A percentile compares a stretch with the other conserved stretches of the same genome.
phyloP scores from a whole-genome alignment of 2,113 vertebrate species.

The Platichthys flesus region DNA sequence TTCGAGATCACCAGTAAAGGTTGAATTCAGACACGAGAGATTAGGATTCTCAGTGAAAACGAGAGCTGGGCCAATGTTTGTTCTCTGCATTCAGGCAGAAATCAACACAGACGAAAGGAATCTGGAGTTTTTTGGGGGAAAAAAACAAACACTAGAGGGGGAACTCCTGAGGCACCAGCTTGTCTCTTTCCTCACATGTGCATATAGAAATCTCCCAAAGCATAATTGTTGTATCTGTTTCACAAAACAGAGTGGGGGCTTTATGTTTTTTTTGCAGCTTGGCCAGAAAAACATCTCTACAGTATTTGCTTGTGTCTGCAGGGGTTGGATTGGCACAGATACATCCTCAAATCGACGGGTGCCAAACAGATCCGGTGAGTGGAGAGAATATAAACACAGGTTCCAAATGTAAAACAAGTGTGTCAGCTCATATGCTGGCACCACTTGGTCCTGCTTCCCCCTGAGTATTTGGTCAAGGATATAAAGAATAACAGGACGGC shows the following conservation, averaged over 20 bases:
- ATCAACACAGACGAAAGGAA: no score
- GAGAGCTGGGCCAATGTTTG: no score
- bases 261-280: neutral
- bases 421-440: constrained; percentile 12
- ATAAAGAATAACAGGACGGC: neutral
- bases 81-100: no score
- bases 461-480: neutral
- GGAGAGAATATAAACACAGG: neutral
- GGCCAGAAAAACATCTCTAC: neutral
- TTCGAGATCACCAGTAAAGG: no score
- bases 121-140: no score
- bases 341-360: neutral
- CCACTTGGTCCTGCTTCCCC: neutral
- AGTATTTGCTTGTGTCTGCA: neutral
- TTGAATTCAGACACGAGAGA: no score
- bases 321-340: neutral
- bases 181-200: no score
- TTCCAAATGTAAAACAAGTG: constrained; percentile 6
- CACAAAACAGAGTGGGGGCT: neutral
- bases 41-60: no score
- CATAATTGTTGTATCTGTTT: neutral
- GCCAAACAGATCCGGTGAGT: neutral
- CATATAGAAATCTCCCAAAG: no score
- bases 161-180: no score
- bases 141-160: no score